Evolutionary conservation across 2,888 invertebrate genomes (phyloP).

Genomic region (Nomada fucata): DNA sequence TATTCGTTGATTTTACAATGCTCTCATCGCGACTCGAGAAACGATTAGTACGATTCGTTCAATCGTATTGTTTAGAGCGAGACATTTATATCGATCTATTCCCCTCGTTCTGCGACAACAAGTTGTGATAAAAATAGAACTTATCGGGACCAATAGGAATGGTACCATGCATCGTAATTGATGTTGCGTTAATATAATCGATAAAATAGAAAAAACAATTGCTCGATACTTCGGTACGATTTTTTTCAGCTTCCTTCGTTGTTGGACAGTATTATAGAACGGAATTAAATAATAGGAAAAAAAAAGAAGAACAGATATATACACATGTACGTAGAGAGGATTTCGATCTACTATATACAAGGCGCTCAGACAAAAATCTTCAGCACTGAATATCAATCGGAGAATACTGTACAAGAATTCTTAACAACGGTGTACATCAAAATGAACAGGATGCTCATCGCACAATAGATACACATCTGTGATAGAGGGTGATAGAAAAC

Average conservation of each 20-base stretch:
- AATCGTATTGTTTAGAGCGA: too few relatives aligned
- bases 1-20: conserved; percentile 22
- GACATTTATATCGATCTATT: too few relatives aligned
- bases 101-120: too few relatives aligned
- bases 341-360: conserved; percentile 66
- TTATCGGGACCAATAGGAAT: conserved; percentile 20
- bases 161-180: conserved; percentile 24
- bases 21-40: background rate
- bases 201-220: conserved; percentile 15
- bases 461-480: conserved; percentile 69
- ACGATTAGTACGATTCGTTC: background rate
- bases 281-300: conserved; percentile 12
- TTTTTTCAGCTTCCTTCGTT: background rate
- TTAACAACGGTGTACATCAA: conserved; percentile 66
- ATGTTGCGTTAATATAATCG: background rate
- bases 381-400: conserved; percentile 53
- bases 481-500: conserved; percentile 59
- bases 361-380: conserved; percentile 59
- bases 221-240: background rate
- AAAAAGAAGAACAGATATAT: conserved; percentile 4
- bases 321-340: conserved; percentile 26
- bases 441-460: conserved; percentile 66
- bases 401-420: conserved; percentile 47
- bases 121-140: conserved; percentile 14
- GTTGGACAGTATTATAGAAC: background rate